phyloP scores from a whole-genome alignment of 2,888 invertebrate genomes.

The Embidobia sp. region DNA sequence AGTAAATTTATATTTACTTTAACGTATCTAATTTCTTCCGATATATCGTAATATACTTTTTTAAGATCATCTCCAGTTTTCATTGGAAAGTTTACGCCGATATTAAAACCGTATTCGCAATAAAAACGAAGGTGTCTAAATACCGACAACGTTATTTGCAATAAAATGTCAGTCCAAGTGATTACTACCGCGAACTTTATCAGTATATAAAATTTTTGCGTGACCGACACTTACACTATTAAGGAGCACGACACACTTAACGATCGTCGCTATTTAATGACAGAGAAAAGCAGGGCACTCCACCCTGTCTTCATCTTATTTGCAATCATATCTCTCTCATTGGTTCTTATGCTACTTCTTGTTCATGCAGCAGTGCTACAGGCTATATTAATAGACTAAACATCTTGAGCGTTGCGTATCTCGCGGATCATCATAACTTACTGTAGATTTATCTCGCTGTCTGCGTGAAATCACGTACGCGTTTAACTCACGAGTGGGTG shows the following conservation, averaged over 20 bases:
- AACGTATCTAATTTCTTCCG: no score
- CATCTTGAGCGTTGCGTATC: slow-evolving; percentile 65
- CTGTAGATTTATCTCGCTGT: slow-evolving; percentile 64
- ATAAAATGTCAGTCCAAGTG: slow-evolving; percentile 34
- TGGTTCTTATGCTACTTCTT: slow-evolving; percentile 56
- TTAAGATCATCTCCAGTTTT: no score
- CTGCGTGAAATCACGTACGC: slow-evolving; percentile 66
- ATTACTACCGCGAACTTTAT: slow-evolving; percentile 42
- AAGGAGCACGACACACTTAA: slow-evolving; percentile 26
- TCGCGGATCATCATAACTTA: slow-evolving; percentile 65
- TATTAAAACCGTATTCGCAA: no score
- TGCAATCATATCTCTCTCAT: slow-evolving; percentile 58
- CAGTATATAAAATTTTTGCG: slow-evolving; percentile 17
- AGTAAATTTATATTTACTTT: no score
- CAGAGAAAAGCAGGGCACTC: slow-evolving; percentile 27
- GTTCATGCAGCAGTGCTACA: slow-evolving; percentile 52
- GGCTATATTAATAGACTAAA: slow-evolving; percentile 65
- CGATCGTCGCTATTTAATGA: slow-evolving; percentile 44
- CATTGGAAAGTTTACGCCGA: no score
- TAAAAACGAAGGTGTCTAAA: slow-evolving; percentile 21
- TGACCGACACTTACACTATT: slow-evolving; percentile 12
- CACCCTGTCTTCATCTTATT: slow-evolving; percentile 58
- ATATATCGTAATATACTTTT: no score
- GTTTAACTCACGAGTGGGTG: slow-evolving; percentile 64
- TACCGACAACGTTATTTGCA: slow-evolving; percentile 1